Conservation (phyloP, 2,888 invertebrate species). For the Lithophane semibrunnea region DNA sequence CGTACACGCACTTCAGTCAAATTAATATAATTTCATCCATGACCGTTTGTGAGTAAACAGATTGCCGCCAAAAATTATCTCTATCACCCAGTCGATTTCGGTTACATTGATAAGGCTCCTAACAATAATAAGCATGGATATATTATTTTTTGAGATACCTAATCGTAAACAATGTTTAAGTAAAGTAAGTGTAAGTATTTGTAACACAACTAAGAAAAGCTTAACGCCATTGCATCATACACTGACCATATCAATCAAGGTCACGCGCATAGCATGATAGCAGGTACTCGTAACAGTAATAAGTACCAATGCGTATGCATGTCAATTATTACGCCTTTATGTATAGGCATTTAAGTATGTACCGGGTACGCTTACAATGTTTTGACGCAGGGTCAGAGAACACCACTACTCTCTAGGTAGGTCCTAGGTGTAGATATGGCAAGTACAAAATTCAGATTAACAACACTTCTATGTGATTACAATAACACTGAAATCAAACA, state of each 20-base stretch:
- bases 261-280: constrained; percentile 39
- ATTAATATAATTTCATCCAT: background rate
- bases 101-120: background rate
- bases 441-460: background rate
- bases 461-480: background rate
- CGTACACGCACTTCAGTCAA: background rate
- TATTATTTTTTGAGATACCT: constrained; percentile 3
- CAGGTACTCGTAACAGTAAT: constrained; percentile 26
- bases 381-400: constrained; percentile 5
- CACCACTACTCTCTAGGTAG: background rate
- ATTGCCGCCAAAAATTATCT: constrained; percentile 42
- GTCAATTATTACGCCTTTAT: constrained; percentile 34
- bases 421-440: background rate
- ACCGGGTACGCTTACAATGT: background rate
- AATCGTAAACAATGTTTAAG: constrained; percentile 28
- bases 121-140: background rate
- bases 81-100: background rate
- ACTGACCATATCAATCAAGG: constrained; percentile 48
- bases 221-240: constrained; percentile 41
- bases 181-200: background rate
- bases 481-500: constrained; percentile 7
- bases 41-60: background rate
- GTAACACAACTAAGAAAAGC: constrained; percentile 40
- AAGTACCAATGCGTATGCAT: constrained; percentile 21
- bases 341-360: background rate